Evolutionary conservation across 2,888 invertebrate species (phyloP).

Genomic region (Oegoconia quadripuncta): DNA sequence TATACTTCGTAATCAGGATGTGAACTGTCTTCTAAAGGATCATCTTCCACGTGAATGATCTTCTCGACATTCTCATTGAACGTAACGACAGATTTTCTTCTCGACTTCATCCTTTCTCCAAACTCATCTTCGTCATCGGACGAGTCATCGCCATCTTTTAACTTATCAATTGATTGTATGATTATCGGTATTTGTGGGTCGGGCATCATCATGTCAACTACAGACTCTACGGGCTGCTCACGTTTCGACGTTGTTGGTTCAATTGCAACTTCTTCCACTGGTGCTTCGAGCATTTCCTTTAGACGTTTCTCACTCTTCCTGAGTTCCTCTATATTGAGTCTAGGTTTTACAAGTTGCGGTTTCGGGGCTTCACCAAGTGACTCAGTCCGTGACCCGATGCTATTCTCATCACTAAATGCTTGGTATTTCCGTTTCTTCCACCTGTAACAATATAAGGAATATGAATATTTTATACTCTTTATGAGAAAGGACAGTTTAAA

Average conservation of each 20-base stretch:
- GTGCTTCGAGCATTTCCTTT: conserved; percentile 57
- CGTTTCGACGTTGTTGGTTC: conserved; percentile 31
- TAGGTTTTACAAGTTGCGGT: conserved; percentile 38
- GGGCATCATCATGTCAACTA: conserved; percentile 36
- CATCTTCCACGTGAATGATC: conserved; percentile 70
- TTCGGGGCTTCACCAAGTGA: conserved; percentile 36
- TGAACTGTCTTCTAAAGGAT: conserved; percentile 30
- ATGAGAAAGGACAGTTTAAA: conserved; percentile 31
- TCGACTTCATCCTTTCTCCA: conserved; percentile 47
- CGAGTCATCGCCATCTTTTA: conserved; percentile 54
- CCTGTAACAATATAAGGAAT: conserved; percentile 39
- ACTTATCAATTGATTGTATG: conserved; percentile 65
- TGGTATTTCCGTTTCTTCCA: conserved; percentile 46
- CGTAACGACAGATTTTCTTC: conserved; percentile 72
- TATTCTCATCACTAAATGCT: conserved; percentile 50
- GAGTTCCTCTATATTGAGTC: conserved; percentile 57
- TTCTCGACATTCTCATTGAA: conserved; percentile 78
- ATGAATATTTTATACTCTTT: conserved; percentile 19
- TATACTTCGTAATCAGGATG: conserved; percentile 46
- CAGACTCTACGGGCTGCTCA: conserved; percentile 27
- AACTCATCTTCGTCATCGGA: conserved; percentile 64
- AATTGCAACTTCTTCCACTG: conserved; percentile 34
- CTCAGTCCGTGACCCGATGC: conserved; percentile 44
- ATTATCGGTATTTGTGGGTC: conserved; percentile 48
- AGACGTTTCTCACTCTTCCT: conserved; percentile 59